Conservation (phyloP, 2,888 invertebrate species). For the Cheilosia vulpina region DNA sequence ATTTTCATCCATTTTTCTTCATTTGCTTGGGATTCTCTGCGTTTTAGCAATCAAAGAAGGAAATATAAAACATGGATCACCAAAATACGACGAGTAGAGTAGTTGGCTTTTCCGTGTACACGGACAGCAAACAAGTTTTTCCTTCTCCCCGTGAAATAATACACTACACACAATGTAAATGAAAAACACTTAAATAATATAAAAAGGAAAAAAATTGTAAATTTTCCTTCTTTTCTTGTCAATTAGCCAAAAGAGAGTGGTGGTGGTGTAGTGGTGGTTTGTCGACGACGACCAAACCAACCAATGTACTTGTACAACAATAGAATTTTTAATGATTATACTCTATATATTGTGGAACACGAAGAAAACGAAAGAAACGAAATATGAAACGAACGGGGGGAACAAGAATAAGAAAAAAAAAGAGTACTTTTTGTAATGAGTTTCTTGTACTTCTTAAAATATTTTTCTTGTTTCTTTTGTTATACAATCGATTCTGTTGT, state of each 20-base stretch:
- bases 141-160: slow-evolving; percentile 54
- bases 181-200: slow-evolving; percentile 57
- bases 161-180: slow-evolving; percentile 62
- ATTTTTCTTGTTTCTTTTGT: slow-evolving; percentile 55
- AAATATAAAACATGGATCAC: slow-evolving; percentile 17
- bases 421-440: slow-evolving; percentile 50
- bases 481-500: slow-evolving; percentile 68
- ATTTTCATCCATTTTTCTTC: slow-evolving; percentile 77
- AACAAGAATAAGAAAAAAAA: slow-evolving; percentile 40
- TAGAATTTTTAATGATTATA: slow-evolving; percentile 75
- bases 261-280: slow-evolving; percentile 62
- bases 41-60: slow-evolving; percentile 12
- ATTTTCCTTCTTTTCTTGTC: slow-evolving; percentile 65
- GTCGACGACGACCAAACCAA: slow-evolving; percentile 53
- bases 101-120: slow-evolving; percentile 58
- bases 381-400: slow-evolving; percentile 66
- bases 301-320: slow-evolving; percentile 73
- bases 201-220: slow-evolving; percentile 50
- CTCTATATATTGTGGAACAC: slow-evolving; percentile 70
- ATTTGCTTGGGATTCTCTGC: slow-evolving; percentile 59
- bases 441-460: slow-evolving; percentile 57
- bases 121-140: slow-evolving; percentile 57
- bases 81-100: slow-evolving; percentile 38
- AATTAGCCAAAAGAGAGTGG: slow-evolving; percentile 71
- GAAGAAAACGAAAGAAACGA: slow-evolving; percentile 71